These are phyloP conservation scores for Orthonychiurus folsomi DNA, from an alignment of 2,888 invertebrate species.

Conservation along the genomic window DNA sequence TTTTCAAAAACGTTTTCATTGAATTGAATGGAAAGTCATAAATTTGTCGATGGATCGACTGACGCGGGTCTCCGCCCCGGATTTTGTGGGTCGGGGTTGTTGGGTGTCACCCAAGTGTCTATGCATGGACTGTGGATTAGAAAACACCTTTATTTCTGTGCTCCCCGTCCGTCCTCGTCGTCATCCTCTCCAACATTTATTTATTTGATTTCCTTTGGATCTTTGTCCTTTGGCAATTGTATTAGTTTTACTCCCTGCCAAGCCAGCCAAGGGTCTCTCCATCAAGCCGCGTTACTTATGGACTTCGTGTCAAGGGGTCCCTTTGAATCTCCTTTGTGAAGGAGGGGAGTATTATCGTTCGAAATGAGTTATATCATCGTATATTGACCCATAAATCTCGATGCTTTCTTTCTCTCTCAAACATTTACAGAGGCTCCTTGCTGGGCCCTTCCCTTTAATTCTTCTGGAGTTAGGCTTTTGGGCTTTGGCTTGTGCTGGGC, in stretches of 20 bases:
- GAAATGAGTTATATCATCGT: slow-evolving; percentile 1
- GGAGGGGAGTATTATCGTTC: not conserved
- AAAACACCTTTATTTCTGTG: not conserved
- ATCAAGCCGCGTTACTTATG: not conserved
- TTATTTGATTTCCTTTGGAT: not conserved
- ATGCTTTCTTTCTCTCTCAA: not conserved
- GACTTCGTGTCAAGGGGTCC: not conserved
- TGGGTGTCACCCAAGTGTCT: not conserved
- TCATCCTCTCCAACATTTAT: no score
- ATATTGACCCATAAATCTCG: not conserved
- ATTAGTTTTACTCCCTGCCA: not conserved
- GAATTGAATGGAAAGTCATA: not conserved
- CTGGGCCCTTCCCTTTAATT: no score
- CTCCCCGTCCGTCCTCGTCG: no score
- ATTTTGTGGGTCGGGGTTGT: no score
- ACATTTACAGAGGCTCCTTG: not conserved
- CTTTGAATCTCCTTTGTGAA: not conserved
- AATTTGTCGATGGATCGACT: no score
- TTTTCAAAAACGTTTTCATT: not conserved
- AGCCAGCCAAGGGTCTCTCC: not conserved
- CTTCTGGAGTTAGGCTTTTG: no score
- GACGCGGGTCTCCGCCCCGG: no score
- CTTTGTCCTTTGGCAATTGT: not conserved
- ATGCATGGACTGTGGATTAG: not conserved
- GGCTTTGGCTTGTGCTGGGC: no score